phyloP scores from a whole-genome alignment of 2,797 vertebrate species.

The Peromyscus nudipes region DNA sequence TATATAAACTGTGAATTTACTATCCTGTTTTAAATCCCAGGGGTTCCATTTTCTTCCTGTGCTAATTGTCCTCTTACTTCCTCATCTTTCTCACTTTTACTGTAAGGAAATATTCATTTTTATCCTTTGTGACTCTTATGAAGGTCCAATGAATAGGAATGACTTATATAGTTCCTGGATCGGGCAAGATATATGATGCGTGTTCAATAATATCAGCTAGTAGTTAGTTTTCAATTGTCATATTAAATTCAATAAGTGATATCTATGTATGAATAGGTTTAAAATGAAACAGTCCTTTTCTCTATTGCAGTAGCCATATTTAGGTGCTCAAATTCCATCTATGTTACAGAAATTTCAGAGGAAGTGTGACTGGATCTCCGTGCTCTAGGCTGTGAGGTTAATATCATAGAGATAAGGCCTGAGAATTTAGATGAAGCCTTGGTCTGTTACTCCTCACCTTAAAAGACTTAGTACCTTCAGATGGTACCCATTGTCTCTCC shows the following conservation, averaged over 20 bases:
- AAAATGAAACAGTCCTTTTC: neutral
- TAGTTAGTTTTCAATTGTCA: neutral
- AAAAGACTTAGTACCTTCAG: neutral
- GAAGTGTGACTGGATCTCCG: neutral
- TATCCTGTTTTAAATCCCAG: neutral
- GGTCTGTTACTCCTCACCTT: neutral
- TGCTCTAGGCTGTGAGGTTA: neutral
- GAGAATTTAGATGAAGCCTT: neutral
- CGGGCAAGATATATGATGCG: neutral
- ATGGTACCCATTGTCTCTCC: neutral
- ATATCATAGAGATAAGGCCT: neutral
- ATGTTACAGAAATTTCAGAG: neutral
- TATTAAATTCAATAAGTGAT: conserved; percentile 13
- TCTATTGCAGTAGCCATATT: neutral
- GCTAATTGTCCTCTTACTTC: neutral
- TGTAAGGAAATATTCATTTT: neutral
- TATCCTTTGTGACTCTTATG: neutral
- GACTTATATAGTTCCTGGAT: neutral
- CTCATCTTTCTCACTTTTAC: neutral
- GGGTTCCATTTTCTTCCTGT: neutral
- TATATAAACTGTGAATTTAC: neutral
- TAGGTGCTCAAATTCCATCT: neutral
- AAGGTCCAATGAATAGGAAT: neutral
- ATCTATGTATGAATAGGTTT: neutral
- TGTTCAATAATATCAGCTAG: neutral